Percentiles rank a stretch among this genome's conserved stretches.
Conservation (phyloP, 2,797 vertebrate genomes). For the Melanotaenia pygmaea region DNA sequence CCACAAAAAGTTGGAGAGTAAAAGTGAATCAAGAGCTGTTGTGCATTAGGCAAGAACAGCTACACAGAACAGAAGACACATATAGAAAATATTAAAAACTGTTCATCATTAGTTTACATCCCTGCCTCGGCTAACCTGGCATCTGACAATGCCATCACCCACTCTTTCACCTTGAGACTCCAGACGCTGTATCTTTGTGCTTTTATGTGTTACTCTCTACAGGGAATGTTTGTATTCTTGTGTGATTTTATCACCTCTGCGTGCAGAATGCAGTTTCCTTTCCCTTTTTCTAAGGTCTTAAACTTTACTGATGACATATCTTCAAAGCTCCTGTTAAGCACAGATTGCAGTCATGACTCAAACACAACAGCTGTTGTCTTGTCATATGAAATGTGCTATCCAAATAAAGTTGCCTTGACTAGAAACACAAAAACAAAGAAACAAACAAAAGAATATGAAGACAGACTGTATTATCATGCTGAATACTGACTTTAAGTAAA, state of each 20-base stretch:
- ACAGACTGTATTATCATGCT: constrained; percentile 5
- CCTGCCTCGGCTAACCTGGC: not conserved
- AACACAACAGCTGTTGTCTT: not conserved
- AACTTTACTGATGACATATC: not conserved
- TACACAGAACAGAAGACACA: not conserved
- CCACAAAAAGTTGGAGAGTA: not conserved
- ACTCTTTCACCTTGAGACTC: not conserved
- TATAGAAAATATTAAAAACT: not conserved
- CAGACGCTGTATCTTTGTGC: not conserved
- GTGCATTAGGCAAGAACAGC: not conserved
- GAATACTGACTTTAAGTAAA: not conserved
- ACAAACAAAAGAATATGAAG: not conserved
- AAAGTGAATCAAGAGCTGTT: not conserved
- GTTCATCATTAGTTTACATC: not conserved
- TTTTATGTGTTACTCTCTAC: not conserved
- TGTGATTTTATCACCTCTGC: not conserved
- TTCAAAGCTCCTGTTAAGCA: not conserved
- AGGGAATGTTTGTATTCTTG: not conserved
- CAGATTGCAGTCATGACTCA: not conserved
- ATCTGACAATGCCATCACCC: not conserved
- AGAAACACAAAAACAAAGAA: not conserved
- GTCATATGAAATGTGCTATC: too few species aligned
- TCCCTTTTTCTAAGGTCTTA: not conserved
- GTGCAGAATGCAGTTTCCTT: not conserved
- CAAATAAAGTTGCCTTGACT: too few species aligned